Conservation (phyloP, 2,888 invertebrate genomes). For the Chrysolina oricalcia region DNA sequence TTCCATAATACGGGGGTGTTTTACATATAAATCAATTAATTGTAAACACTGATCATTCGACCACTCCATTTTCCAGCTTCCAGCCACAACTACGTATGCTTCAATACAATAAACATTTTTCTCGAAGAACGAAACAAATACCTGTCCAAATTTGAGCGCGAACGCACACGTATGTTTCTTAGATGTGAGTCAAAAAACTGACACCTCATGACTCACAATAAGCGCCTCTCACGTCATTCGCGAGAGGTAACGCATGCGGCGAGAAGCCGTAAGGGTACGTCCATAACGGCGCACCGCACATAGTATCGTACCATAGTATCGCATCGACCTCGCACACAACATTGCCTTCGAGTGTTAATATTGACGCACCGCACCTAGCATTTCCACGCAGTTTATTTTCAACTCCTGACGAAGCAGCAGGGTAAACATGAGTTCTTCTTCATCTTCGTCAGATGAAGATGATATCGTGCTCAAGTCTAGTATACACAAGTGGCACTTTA, state of each 20-base stretch:
- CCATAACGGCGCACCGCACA: slow-evolving; percentile 4
- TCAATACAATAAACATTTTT: background rate
- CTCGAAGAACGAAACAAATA: background rate
- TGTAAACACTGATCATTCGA: slow-evolving; percentile 17
- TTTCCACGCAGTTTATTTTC: too few species aligned
- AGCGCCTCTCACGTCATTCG: slow-evolving; percentile 23
- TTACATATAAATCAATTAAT: slow-evolving; percentile 10
- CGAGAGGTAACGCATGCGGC: slow-evolving; percentile 23
- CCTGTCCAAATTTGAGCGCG: slow-evolving; percentile 7
- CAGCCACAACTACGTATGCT: too few species aligned
- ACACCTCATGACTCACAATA: background rate
- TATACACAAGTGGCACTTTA: too few species aligned
- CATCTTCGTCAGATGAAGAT: too few species aligned
- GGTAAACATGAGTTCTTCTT: too few species aligned
- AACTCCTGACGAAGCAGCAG: too few species aligned
- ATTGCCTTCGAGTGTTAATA: too few species aligned
- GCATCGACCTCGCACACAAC: too few species aligned
- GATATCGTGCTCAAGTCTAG: too few species aligned
- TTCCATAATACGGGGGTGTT: slow-evolving; percentile 5
- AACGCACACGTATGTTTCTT: slow-evolving; percentile 29
- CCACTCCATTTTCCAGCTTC: slow-evolving; percentile 11
- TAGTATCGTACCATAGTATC: too few species aligned
- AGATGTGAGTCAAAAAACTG: slow-evolving; percentile 27
- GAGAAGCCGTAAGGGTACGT: slow-evolving; percentile 11
- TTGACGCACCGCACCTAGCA: too few species aligned